Conservation (phyloP, 2,113 vertebrate genomes). For the Entelurus aequoreus region DNA sequence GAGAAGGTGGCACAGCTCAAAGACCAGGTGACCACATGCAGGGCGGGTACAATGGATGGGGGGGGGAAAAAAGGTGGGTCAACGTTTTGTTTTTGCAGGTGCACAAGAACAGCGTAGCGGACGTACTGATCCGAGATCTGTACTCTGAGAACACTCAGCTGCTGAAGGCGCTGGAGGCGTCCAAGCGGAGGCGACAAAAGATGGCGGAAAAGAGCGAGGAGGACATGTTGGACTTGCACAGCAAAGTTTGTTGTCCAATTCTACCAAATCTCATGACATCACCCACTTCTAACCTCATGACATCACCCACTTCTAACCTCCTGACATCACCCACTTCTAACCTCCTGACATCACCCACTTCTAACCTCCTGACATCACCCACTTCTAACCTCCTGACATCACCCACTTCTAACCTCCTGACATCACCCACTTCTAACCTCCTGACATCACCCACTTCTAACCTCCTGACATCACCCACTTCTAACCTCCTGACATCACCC, state of each 20-base stretch:
- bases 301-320: no score
- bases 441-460: no score
- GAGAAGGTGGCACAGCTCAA: constrained; percentile 92
- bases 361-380: constrained; percentile 40
- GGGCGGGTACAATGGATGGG: no score
- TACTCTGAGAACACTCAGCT: constrained; percentile 89
- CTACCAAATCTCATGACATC: constrained; percentile 62
- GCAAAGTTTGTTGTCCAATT: constrained; percentile 84
- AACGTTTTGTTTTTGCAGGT: constrained; percentile 60
- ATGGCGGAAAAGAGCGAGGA: constrained; percentile 87
- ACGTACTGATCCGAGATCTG: constrained; percentile 83
- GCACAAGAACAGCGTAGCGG: constrained; percentile 81
- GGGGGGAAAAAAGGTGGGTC: background rate
- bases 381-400: background rate
- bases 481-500: no score
- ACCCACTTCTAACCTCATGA: constrained; percentile 10
- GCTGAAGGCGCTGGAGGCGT: constrained; percentile 84
- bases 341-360: no score
- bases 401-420: constrained; percentile 26
- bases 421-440: constrained; percentile 18
- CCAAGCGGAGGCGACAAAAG: constrained; percentile 79
- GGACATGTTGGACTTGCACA: constrained; percentile 88
- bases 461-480: constrained; percentile 43
- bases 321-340: constrained; percentile 20
- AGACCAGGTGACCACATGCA: constrained; percentile 78